Evolutionary conservation across 2,113 vertebrate genomes (phyloP), one percentile per base, ranked within the genome.

Genomic region (Parotia lawesii): DNA sequence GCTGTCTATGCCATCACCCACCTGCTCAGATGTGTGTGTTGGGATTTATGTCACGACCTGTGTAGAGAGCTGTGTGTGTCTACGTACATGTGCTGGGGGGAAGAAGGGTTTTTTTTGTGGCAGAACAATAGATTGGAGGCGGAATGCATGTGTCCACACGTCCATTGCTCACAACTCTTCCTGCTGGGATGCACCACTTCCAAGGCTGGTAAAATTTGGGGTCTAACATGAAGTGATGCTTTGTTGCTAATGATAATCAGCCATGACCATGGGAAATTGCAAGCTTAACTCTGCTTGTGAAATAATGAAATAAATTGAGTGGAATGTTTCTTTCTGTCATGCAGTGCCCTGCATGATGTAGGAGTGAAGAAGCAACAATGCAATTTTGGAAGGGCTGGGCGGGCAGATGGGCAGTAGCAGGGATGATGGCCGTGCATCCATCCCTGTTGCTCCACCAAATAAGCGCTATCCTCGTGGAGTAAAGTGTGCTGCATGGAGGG

Each of bases 251-350:
- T 58, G 87, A 80, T 14, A 90, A 75, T 62, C 84, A 74, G 42
- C 53, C 3, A 3, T 11, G 16, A 69, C 56, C 42, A 44, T 15
- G 56, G 66, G 70, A 86, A 87, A 95, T 54, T 3, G 16, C 45
- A 76, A 71, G 60, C 54, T 91, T 90, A 61, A 95, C 50, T 79
- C 35, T 6, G 44, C 75, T 81, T 73, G 51, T 45, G 61, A 90
- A 83, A 94, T 93, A 71, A 77, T 66, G 67, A 95, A 96, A 88
- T 83, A 60, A 91, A 90, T 73, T 3, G 3, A 87, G 67, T 86
- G 83, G 93, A 93, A 92, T 54, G 12, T 94, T 75, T 75, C 62
- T 83, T 93, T 82, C 50, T 4, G 1, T 65, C 1, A 1, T 37
- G 48, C 40, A 18, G 40, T 27, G 51, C 33, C 38, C 29, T 53